phyloP scores from a whole-genome alignment of 2,113 vertebrate species.

The Takifugu flavidus region DNA sequence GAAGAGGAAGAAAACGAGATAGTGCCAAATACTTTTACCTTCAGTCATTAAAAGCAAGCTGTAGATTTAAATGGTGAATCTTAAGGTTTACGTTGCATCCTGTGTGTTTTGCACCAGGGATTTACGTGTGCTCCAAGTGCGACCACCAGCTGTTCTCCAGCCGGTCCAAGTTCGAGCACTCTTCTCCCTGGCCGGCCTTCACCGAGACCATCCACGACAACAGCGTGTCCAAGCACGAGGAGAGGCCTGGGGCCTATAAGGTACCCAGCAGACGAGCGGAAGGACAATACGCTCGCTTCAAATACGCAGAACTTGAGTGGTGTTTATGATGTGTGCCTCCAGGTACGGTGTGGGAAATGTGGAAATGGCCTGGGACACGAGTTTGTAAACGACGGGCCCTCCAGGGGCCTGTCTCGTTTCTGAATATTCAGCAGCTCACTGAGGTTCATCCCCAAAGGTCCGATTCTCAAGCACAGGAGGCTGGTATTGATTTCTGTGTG shows the following conservation, averaged over 20 bases:
- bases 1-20: too few species aligned
- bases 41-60: not conserved
- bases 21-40: too few species aligned
- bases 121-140: constrained; percentile 85
- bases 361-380: constrained; percentile 92
- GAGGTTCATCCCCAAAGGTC: constrained; percentile 91
- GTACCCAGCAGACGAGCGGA: constrained; percentile 54
- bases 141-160: constrained; percentile 90
- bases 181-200: constrained; percentile 93
- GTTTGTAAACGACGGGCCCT: constrained; percentile 87
- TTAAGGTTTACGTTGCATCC: not conserved
- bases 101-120: constrained; percentile 65
- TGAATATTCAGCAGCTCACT: constrained; percentile 98
- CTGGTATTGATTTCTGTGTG: not conserved
- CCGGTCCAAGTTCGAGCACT: constrained; percentile 85
- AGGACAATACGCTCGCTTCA: not conserved
- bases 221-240: constrained; percentile 82
- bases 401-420: constrained; percentile 84
- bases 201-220: constrained; percentile 81
- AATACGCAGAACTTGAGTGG: not conserved
- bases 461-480: not conserved
- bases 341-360: constrained; percentile 74
- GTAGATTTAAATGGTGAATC: not conserved
- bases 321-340: constrained; percentile 4
- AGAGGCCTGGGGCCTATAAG: constrained; percentile 80